Base-by-base conservation (phyloP, 2,888 invertebrate genomes). In the Daptonema setosum region DNA sequence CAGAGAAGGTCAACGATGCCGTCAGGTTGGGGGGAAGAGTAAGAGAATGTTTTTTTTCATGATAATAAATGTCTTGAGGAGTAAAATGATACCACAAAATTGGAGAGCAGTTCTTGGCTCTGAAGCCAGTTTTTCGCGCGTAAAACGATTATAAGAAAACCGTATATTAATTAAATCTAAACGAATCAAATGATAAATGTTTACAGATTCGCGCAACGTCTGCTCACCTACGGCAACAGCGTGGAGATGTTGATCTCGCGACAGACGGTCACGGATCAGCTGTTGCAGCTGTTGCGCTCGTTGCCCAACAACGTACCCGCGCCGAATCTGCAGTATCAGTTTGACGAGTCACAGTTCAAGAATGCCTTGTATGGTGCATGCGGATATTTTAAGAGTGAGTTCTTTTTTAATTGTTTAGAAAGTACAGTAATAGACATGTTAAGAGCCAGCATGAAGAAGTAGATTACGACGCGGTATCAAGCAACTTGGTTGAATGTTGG, bases 221-320 rank as follows among this genome's bases (percentile, higher is more conserved):
- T 88, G 52, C 74, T 87, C 58, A 82, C 83, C 61, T 81, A 83
- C 67, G 87, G 87, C 28, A 87, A 85, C 69, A 82, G 83, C 28
- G 80, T 82, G 3, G 87, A 87, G 74, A 81, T 87, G 64, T 79
- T 87, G 61, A 80, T 84, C 69, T 75, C 88, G 70, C 83, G 84
- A 72, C 82, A 83, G 67, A 76, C 82, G 28, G 67, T 65, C 25
- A 83, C 87, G 26, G 78, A 80, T 24, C 87, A 87, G 69, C 78
- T 90, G 66, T 73, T 81, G 55, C 79, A 82, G 64, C 76, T 88
- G 62, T 80, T 85, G 58, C 83, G 82, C 67, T 83, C 81, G 66
- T 81, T 82, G 55, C 83, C 84, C n/a, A 83, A 51, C 51, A 35
- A 35, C 17, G 8, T 17, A 35, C 47, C 47, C 5, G 17, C 47